Base-by-base conservation (phyloP, 2,797 vertebrate genomes). In the Typhlichthys eigenmanni region DNA sequence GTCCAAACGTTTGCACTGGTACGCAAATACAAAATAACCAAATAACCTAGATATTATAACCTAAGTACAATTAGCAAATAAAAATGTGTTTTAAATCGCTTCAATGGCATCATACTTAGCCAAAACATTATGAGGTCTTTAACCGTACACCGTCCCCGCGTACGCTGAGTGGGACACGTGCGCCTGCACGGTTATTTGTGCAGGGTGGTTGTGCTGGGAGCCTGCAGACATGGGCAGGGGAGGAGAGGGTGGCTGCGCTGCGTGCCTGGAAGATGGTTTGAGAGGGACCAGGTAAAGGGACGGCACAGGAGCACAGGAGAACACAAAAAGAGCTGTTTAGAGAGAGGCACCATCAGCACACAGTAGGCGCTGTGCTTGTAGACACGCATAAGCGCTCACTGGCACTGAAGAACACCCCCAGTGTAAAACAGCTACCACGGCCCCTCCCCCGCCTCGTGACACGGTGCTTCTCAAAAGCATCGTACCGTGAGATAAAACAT, bases 191-290 rank as follows among this genome's bases (percentile, higher is more conserved):
- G 77, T 69, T 8, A 34, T 57, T 55, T 69, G 64, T 58, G 68
- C 62, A 17, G 13, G 2, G 66, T 76, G 80, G 81, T 46, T 55
- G 59, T 55, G 50, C 49, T 11, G 38, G 53, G 65, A 67, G 69
- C 56, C 63, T 79, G 73, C 59, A 79, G 55, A 78, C 60, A 55
- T 52, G 54, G 56, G 75, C 67, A 82, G 78, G 73, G 77, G 54
- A 66, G 65, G 79, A 71, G 66, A 69, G 54, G 55, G 63, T 50
- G 55, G 45, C 52, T 49, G 73, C 76, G 58, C 77, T 89, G 91
- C 81, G 82, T 92, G 89, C 82, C 80, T 79, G 58, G 13, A 73
- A 63, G 77, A 62, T 56, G 58, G 69, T 88, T 86, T 66, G 60
- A 76, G 71, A 60, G 74, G 64, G 74, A 77, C 66, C 62, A 54